Base-by-base conservation (phyloP, 2,888 invertebrate species). In the Steinernema carpocapsae region DNA sequence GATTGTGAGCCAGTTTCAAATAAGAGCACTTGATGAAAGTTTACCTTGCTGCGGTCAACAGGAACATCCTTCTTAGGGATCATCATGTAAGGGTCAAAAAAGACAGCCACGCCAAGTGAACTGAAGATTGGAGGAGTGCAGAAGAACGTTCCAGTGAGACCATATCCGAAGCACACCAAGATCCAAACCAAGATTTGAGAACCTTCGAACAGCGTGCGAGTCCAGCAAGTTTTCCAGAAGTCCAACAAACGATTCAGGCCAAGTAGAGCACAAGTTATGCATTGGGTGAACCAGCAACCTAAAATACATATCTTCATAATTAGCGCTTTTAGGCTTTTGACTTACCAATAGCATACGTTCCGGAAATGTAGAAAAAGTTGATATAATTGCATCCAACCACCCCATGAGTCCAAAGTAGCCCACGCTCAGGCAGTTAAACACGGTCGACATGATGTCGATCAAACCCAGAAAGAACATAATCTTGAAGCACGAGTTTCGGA, bases 51-150 rank as follows among this genome's bases (percentile, higher is more conserved):
- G 10, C 56, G 14, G 6, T 10, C 24, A 24, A 56, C 22, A 17
- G 48, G 48, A 48, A 48, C 48, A 3, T 48, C 48, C n/a, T 48
- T 19, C 48, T 10, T 17, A 4, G 48, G 48, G 19, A 48, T 48
- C 48, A 48, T 17, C 4, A 48, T n/a, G 48, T 48, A 48, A 17
- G 48, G 48, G n/a, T 48, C 48, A 17, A 48, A 48, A 17, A 48
- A 48, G 6, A 10, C 4, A 4, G 48, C 48, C 48, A 48, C 19
- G 6, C 48, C 48, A n/a, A n/a, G 6, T 48, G 48, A 48, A 48
- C 48, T 48, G 48, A 48, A 48, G 48, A 48, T 48, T 19, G 48
- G 48, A 6, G 48, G 48, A 48, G 48, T 17, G 48, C 48, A 48
- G n/a, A n/a, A 48, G 7, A 48, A 10, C 17, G 19, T n/a, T 10